A percentile compares a stretch with the other conserved stretches of the same genome.
Conservation (phyloP, 2,888 invertebrate species). For the Perdita meconis region DNA sequence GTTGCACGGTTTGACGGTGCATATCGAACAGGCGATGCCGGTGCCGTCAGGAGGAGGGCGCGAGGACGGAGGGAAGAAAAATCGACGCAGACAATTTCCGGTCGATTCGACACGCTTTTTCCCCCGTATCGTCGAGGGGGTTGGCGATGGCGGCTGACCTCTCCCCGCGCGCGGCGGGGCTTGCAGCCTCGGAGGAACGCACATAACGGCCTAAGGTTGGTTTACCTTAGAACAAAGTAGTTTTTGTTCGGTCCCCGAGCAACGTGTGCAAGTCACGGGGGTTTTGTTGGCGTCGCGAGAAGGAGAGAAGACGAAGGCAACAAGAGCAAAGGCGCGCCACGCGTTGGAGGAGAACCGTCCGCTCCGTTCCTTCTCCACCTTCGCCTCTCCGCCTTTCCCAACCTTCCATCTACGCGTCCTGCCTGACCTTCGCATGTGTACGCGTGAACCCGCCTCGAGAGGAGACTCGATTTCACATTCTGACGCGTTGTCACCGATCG, state of each 20-base stretch:
- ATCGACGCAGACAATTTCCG: constrained; percentile 81
- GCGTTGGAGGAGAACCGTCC: constrained; percentile 63
- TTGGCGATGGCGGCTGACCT: constrained; percentile 14
- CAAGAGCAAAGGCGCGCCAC: constrained; percentile 66
- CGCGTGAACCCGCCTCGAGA: constrained; percentile 32
- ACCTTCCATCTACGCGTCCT: constrained; percentile 42
- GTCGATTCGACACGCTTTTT: constrained; percentile 81
- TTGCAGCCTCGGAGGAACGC: constrained; percentile 56
- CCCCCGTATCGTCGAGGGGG: constrained; percentile 41
- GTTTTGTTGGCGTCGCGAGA: constrained; percentile 66
- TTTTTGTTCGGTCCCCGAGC: constrained; percentile 75
- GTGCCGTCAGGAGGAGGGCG: background rate
- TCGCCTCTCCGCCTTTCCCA: constrained; percentile 28
- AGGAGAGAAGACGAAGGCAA: constrained; percentile 46
- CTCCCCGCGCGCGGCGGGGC: constrained; percentile 31
- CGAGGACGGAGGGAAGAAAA: constrained; percentile 30
- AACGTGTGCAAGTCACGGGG: constrained; percentile 74
- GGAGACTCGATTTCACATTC: constrained; percentile 17
- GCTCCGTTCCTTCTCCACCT: constrained; percentile 24
- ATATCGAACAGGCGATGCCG: constrained; percentile 51
- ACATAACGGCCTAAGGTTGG: constrained; percentile 68
- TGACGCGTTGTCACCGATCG: constrained; percentile 30
- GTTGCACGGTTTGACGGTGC: constrained; percentile 59
- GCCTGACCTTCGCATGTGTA: constrained; percentile 54
- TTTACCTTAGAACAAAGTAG: constrained; percentile 79